These are phyloP conservation scores for Grantiella picta DNA, from an alignment of 2,113 vertebrate genomes.

Conservation along the genomic window DNA sequence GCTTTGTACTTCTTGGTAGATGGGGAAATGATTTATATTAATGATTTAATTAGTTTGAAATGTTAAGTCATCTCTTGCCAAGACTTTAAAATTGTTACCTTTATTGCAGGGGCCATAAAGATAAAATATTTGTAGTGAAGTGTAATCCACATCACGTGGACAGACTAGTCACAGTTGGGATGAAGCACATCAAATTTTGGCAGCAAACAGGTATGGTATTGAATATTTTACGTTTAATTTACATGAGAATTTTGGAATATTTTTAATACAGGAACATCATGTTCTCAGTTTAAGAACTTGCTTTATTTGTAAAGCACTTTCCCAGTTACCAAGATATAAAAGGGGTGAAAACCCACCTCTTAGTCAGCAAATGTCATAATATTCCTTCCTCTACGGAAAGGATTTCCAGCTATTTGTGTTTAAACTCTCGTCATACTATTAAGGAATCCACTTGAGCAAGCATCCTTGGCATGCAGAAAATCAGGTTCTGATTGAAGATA, in stretches of 20 bases:
- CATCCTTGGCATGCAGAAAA: not conserved
- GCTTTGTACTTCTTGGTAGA: not conserved
- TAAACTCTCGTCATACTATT: not conserved
- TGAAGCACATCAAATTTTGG: slow-evolving; percentile 99
- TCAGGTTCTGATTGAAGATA: not conserved
- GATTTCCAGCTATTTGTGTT: not conserved
- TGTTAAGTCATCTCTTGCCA: not conserved
- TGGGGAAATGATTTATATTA: not conserved
- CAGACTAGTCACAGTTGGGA: slow-evolving; percentile 91
- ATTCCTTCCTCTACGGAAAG: not conserved
- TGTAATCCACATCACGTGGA: slow-evolving; percentile 92
- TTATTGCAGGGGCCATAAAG: slow-evolving; percentile 89
- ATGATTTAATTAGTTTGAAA: not conserved
- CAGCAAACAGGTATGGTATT: slow-evolving; percentile 87
- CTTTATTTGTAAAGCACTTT: not conserved
- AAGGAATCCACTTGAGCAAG: not conserved
- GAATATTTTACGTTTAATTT: not conserved
- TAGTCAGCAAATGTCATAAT: not conserved
- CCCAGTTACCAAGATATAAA: not conserved
- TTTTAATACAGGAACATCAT: not conserved
- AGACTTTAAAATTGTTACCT: not conserved
- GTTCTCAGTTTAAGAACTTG: not conserved
- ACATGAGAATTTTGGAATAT: not conserved
- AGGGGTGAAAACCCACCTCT: not conserved
- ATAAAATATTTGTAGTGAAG: slow-evolving; percentile 95